Base-by-base conservation (phyloP, 1,140 invertebrate species). In the Dolichoris vasculosae region DNA sequence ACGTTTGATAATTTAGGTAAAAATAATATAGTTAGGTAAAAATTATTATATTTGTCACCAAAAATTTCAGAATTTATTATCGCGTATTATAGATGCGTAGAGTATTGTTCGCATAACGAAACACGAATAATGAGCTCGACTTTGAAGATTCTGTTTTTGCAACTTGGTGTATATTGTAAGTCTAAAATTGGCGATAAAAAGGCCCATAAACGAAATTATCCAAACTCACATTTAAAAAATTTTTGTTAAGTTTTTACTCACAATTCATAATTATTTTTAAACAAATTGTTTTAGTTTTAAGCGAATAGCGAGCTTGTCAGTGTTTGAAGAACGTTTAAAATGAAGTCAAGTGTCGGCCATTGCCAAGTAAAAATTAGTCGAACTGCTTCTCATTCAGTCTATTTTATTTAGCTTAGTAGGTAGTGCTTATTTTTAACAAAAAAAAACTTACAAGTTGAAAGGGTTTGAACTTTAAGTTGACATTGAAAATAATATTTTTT, bases 391-490 rank as follows among this genome's bases (percentile, higher is more conserved):
- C 43, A 30, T 78, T 86, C 80, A 13, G 32, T 82, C 80, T 78
- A 78, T 76, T 86, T 82, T 86, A 82, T 82, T 86, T 82, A 78
- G 85, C 48, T 82, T 86, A 86, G 85, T 86, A 78, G 85, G 85
- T 82, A 82, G 80, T 17, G 71, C 40, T 82, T 82, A 82, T 86
- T 86, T 86, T 82, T 67, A 85, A 38, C 46, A 51, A 78, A 48
- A 85, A 85, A 81, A 81, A 81, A 30, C 15, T 46, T 63, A 8
- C 51, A 46, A 76, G 30, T 32, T 9, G 30, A 20, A n/a, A 32
- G 38, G 3, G n/a, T 59, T 15, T 63, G 51, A 30, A 48, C 32
- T 15, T 46, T 46, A 7, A 32, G 48, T 59, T 82, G 81, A 82
- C 69, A 83, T 64, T 76, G 71, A 46, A 38, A 59, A 32, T 26